Conservation (phyloP, 2,113 vertebrate genomes). For the Ochotona curzoniae region DNA sequence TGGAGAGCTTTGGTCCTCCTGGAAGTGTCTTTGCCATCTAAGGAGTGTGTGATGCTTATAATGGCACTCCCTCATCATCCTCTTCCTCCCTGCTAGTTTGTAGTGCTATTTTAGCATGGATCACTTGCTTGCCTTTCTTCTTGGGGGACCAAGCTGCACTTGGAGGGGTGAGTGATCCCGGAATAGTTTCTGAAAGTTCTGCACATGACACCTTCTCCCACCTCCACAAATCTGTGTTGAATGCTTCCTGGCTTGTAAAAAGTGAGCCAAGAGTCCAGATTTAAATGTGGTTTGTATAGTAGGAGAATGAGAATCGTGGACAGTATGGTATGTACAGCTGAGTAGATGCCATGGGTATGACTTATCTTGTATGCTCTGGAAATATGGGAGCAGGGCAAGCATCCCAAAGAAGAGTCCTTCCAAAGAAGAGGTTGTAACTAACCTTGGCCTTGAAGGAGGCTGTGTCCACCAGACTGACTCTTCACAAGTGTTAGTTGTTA, state of each 20-base stretch:
- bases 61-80: neutral
- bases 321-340: neutral
- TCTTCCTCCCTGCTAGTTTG: neutral
- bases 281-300: neutral
- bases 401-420: conserved; percentile 38
- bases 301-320: neutral
- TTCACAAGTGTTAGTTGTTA: neutral
- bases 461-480: neutral
- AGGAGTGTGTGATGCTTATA: accelerated
- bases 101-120: neutral
- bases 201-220: neutral
- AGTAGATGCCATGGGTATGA: neutral
- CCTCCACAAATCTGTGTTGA: neutral
- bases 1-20: neutral
- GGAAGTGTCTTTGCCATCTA: neutral
- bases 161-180: neutral
- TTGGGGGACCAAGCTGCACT: neutral
- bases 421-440: neutral
- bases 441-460: conserved; percentile 9
- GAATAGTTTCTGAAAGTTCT: neutral
- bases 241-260: neutral
- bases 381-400: neutral
- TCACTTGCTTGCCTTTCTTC: neutral
- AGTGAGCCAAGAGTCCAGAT: neutral
- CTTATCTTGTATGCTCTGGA: neutral